Evolutionary conservation across 2,888 invertebrate species (phyloP).

Genomic region (Brachypterus glaber): DNA sequence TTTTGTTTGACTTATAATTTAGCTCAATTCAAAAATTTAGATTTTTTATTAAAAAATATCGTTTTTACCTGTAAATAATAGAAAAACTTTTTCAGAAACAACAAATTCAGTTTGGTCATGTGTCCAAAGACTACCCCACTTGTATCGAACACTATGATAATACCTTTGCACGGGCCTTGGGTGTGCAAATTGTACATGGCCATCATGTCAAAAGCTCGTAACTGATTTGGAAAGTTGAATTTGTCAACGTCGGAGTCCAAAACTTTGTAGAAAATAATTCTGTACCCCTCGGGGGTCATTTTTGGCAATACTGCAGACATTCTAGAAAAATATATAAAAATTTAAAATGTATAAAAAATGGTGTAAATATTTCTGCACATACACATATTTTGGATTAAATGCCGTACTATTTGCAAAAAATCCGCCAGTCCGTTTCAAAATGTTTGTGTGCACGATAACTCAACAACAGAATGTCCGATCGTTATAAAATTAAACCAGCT

Average conservation of each 20-base stretch:
- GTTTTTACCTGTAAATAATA: constrained; percentile 52
- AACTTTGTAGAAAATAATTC: constrained; percentile 28
- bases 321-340: constrained; percentile 19
- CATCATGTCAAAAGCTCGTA: constrained; percentile 49
- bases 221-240: constrained; percentile 45
- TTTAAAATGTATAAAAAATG: not conserved
- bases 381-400: too few relatives aligned
- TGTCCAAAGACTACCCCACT: constrained; percentile 53
- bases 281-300: constrained; percentile 27
- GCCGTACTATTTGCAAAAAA: too few relatives aligned
- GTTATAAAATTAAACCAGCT: too few relatives aligned
- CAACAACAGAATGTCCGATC: not conserved
- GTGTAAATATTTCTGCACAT: constrained; percentile 1
- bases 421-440: too few relatives aligned
- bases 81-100: constrained; percentile 57
- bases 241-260: constrained; percentile 50
- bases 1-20: too few relatives aligned
- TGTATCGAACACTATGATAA: constrained; percentile 56
- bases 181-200: constrained; percentile 50
- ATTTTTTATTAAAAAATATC: too few relatives aligned
- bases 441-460: not conserved
- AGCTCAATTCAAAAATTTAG: too few relatives aligned
- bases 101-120: constrained; percentile 51
- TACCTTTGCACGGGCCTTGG: constrained; percentile 47
- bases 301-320: constrained; percentile 22